Percentiles rank a stretch among this genome's conserved stretches.
These are phyloP conservation scores for Batillaria attramentaria DNA, from an alignment of 1,140 invertebrate species.

Conservation along the genomic window DNA sequence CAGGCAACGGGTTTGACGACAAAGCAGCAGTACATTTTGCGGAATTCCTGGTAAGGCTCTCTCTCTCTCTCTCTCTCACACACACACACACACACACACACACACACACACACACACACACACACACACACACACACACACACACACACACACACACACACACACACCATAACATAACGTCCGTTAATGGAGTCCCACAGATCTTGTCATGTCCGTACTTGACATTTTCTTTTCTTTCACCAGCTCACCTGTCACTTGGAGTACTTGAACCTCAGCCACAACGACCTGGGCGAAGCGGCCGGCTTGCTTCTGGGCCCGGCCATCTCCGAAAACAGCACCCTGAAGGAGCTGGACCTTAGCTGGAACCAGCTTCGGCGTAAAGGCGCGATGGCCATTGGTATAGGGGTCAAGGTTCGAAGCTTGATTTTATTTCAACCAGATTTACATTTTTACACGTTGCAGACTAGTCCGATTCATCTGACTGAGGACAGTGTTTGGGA, in stretches of 20 bases:
- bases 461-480: no score
- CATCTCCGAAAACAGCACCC: slow-evolving; percentile 67
- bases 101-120: slow-evolving; percentile 1
- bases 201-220: no score
- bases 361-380: slow-evolving; percentile 70
- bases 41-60: background rate
- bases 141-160: background rate
- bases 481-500: no score
- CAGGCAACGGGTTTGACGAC: slow-evolving; percentile 16
- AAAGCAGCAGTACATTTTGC: background rate
- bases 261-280: slow-evolving; percentile 67
- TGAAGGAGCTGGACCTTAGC: slow-evolving; percentile 69
- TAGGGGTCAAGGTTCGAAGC: slow-evolving; percentile 72
- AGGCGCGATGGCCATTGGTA: slow-evolving; percentile 67
- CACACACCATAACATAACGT: background rate
- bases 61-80: background rate
- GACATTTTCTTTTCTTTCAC: no score
- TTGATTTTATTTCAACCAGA: no score
- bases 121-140: background rate
- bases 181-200: no score
- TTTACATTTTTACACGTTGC: no score
- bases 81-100: slow-evolving; percentile 18
- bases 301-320: slow-evolving; percentile 67
- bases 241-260: no score
- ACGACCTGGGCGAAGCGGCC: slow-evolving; percentile 64